phyloP scores from a whole-genome alignment of 2,113 vertebrate genomes.

The Copsychus sechellarum region DNA sequence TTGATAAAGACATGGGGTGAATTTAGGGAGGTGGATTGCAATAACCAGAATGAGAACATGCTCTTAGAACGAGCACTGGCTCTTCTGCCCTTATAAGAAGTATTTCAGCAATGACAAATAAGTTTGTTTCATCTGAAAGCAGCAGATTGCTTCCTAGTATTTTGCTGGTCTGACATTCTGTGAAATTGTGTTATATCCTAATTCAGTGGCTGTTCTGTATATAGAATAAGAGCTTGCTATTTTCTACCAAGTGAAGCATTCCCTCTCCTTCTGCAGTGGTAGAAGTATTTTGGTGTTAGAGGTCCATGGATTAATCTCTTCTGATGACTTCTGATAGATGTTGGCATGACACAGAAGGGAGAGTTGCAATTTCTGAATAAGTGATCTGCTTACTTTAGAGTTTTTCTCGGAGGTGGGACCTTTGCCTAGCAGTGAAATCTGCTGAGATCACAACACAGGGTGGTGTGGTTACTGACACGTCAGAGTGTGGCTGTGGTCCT shows the following conservation, averaged over 20 bases:
- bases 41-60: not conserved
- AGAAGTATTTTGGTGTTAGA: slow-evolving; percentile 8
- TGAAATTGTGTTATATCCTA: slow-evolving; percentile 35
- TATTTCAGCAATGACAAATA: slow-evolving; percentile 26
- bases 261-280: not conserved
- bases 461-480: not conserved
- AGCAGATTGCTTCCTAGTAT: slow-evolving; percentile 25
- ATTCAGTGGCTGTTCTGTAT: slow-evolving; percentile 30
- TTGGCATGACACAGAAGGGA: not conserved
- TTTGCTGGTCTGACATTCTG: slow-evolving; percentile 21
- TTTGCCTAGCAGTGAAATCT: not conserved
- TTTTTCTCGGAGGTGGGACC: not conserved
- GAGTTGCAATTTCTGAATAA: not conserved
- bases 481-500: not conserved
- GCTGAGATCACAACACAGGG: not conserved
- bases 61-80: not conserved
- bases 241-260: slow-evolving; percentile 2
- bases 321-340: not conserved
- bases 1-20: not conserved
- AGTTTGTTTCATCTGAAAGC: slow-evolving; percentile 43
- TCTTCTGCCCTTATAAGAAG: not conserved
- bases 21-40: not conserved
- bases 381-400: not conserved
- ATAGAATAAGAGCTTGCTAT: not conserved
- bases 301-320: slow-evolving; percentile 7